Evolutionary conservation across 1,140 invertebrate genomes (phyloP).

Genomic region (Pogonomyrmex barbatus): DNA sequence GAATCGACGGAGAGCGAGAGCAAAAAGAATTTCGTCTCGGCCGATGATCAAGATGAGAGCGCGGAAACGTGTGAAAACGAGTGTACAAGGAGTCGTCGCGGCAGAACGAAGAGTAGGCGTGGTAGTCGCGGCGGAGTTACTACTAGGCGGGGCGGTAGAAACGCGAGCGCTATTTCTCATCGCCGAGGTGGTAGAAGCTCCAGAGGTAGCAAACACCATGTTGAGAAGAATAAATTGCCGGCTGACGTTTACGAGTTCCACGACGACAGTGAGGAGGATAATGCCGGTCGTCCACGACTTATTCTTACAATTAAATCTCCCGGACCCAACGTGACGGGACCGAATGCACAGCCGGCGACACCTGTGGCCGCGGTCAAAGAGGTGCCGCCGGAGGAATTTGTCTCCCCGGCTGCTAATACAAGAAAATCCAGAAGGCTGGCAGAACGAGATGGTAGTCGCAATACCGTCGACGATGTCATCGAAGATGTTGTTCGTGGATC

Average conservation of each 20-base stretch:
- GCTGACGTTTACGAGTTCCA: conserved; percentile 94
- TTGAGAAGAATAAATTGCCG: conserved; percentile 87
- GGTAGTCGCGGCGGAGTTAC: conserved; percentile 87
- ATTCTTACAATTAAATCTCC: conserved; percentile 94
- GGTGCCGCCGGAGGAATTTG: conserved; percentile 89
- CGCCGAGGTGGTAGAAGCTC: conserved; percentile 87
- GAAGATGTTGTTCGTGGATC: conserved; percentile 93
- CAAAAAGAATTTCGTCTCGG: conserved; percentile 76
- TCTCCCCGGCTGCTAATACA: conserved; percentile 87
- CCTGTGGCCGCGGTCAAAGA: conserved; percentile 87
- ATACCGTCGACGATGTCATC: conserved; percentile 93
- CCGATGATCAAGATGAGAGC: conserved; percentile 83
- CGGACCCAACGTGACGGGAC: conserved; percentile 80
- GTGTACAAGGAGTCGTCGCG: conserved; percentile 79
- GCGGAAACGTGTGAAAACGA: conserved; percentile 82
- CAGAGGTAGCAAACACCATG: conserved; percentile 86
- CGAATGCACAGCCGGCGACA: conserved; percentile 79
- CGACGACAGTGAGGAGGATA: conserved; percentile 92
- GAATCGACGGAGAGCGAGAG: conserved; percentile 83
- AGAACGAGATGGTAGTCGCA: conserved; percentile 91
- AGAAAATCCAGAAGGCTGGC: conserved; percentile 92
- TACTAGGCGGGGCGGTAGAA: conserved; percentile 84
- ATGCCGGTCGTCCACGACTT: conserved; percentile 89
- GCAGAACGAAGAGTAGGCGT: conserved; percentile 80
- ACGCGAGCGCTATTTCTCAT: conserved; percentile 66